A percentile compares a stretch with the other conserved stretches of the same genome.
These are phyloP conservation scores for Tamandua tetradactyla DNA, from an alignment of 2,797 vertebrate species.

Conservation along the genomic window DNA sequence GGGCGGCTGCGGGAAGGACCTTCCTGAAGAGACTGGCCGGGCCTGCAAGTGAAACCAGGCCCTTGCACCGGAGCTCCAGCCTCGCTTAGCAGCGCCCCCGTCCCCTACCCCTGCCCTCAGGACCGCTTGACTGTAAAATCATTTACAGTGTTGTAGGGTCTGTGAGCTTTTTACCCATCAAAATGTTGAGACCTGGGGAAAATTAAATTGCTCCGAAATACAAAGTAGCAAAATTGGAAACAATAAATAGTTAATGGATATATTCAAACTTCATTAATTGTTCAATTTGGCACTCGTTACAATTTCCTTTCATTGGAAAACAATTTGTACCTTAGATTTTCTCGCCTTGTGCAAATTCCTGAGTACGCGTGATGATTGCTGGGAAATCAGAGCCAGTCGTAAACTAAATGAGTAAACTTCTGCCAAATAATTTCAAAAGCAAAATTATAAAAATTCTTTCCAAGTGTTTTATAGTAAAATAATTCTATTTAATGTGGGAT, in stretches of 20 bases:
- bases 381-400: conserved; percentile 47
- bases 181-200: background rate
- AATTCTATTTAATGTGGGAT: conserved; percentile 77
- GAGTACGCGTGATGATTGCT: conserved; percentile 24
- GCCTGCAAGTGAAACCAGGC: background rate
- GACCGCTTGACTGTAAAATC: background rate
- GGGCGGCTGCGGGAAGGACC: background rate
- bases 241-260: conserved; percentile 66
- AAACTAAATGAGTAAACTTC: conserved; percentile 68
- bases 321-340: conserved; percentile 71
- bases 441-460: conserved; percentile 81
- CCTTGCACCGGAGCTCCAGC: accelerated
- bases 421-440: conserved; percentile 80
- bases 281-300: conserved; percentile 42
- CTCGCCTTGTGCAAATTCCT: conserved; percentile 46
- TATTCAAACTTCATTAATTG: conserved; percentile 52
- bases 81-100: too few species aligned
- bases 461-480: conserved; percentile 80
- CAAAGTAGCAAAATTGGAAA: conserved; percentile 56
- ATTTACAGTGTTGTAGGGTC: background rate
- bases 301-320: conserved; percentile 71
- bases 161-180: background rate
- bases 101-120: too few species aligned
- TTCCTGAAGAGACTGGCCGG: background rate
- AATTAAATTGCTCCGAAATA: conserved; percentile 45